Conservation (phyloP, 35 echinoderm and acorn worm species). For the Apostichopus parvimensis region DNA sequence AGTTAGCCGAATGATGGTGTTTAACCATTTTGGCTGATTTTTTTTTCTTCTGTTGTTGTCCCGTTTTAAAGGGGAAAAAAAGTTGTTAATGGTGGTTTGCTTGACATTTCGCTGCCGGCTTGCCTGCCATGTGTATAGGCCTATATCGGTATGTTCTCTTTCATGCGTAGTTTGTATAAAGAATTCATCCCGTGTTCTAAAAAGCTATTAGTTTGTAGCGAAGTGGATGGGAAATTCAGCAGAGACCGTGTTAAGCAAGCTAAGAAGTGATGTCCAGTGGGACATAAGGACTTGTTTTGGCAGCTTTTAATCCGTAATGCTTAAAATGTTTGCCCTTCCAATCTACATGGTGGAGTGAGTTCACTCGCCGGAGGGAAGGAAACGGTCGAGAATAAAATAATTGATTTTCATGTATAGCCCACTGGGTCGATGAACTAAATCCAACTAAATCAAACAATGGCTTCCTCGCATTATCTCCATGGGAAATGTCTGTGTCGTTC, state of each 20-base stretch:
- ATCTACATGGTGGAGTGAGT: constrained; percentile 46
- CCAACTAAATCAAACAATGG: no score
- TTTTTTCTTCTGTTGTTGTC: background rate
- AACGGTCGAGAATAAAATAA: background rate
- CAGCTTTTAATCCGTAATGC: constrained; percentile 48
- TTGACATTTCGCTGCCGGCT: constrained; percentile 28
- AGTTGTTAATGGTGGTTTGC: constrained; percentile 14
- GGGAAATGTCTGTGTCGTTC: no score
- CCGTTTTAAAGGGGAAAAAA: no score
- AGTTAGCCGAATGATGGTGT: constrained; percentile 31
- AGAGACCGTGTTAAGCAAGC: constrained; percentile 4
- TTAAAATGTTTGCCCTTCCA: constrained; percentile 54
- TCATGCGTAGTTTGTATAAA: constrained; percentile 24
- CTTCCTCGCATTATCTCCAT: no score
- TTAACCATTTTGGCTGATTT: constrained; percentile 24
- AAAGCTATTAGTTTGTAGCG: constrained; percentile 15
- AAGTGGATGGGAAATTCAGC: background rate
- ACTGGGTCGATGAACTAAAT: constrained; percentile 39
- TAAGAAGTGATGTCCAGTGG: constrained; percentile 43
- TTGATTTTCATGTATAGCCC: constrained; percentile 35
- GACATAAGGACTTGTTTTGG: constrained; percentile 36
- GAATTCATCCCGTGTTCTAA: constrained; percentile 26
- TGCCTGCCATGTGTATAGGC: background rate
- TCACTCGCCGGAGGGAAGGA: constrained; percentile 8
- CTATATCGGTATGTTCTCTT: constrained; percentile 48